Evolutionary conservation across 2,888 invertebrate species (phyloP), one percentile per base, ranked within the genome.

Genomic region (Polyommatus iphigenia): DNA sequence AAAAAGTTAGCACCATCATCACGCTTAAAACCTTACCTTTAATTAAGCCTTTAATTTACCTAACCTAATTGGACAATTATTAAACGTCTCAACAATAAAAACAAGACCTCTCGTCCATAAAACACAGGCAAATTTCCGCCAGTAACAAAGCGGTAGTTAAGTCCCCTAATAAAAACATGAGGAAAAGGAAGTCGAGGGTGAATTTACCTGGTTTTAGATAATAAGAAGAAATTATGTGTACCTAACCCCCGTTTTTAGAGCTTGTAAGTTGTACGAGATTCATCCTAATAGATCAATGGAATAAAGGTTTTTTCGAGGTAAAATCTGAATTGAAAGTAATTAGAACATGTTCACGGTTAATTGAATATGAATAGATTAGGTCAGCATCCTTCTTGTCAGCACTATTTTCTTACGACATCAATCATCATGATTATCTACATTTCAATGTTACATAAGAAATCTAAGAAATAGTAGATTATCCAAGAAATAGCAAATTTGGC

Each of bases 71-170:
- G 54, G 5, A 54, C 2, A 54, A 54, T 13, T 20, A 62, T 13
- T 24, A 62, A 20, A 20, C 24, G 54, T 54, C 54, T 54, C 20
- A 8, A 59, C 8, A 62, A 62, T 62, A 62, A 62, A 24, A 62
- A 62, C 62, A 62, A 62, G 24, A 24, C 24, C 67, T 24, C 20
- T 29, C 0, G 15, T 15, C 24, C 29, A 67, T 67, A 67, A 67
- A 72, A 72, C 41, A 72, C 41, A n/a, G 41, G 20, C 20, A n/a
- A 72, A 41, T 72, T 72, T 72, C 72, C 72, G 36, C n/a, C 15
- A n/a, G 41, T 41, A 72, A 72, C 36, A 41, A 41, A 41, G 18
- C 32, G 41, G 71, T 72, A 41, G 36, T 67, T 67, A 67, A 67
- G 67, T 20, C 67, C 67, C 24, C 29, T 24, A 72, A 72, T 72